These are phyloP conservation scores for Xestia sexstrigata DNA, from an alignment of 2,888 invertebrate genomes.

Conservation along the genomic window DNA sequence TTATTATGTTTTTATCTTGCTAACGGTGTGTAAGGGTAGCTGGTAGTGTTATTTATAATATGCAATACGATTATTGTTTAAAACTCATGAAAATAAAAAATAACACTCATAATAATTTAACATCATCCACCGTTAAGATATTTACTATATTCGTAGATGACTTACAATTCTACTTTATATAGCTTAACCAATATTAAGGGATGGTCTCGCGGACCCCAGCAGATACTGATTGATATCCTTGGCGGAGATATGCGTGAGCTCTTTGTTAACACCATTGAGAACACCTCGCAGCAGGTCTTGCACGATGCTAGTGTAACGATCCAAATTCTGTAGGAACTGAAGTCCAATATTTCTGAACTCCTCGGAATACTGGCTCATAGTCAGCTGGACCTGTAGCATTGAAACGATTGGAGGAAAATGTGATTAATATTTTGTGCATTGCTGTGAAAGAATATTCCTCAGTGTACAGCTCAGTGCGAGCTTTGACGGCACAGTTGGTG, in stretches of 20 bases:
- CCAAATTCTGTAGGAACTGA: slow-evolving; percentile 28
- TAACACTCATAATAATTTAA: neutral
- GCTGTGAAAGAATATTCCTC: neutral
- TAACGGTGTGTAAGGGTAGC: neutral
- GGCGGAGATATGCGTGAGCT: slow-evolving; percentile 29
- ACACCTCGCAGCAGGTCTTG: slow-evolving; percentile 34
- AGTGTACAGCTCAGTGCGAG: neutral
- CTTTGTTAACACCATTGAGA: slow-evolving; percentile 33
- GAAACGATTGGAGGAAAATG: neutral
- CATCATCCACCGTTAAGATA: slow-evolving; percentile 23
- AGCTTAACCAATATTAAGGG: slow-evolving; percentile 16
- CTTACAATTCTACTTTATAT: slow-evolving; percentile 3
- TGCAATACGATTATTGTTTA: neutral
- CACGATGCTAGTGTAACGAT: slow-evolving; percentile 26
- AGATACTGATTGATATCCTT: slow-evolving; percentile 47
- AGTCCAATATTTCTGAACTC: slow-evolving; percentile 21
- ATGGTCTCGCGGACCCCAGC: slow-evolving; percentile 27
- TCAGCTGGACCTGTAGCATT: slow-evolving; percentile 16
- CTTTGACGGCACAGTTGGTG: neutral
- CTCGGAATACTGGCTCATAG: slow-evolving; percentile 26
- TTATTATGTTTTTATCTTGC: neutral
- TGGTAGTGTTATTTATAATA: neutral
- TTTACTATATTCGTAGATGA: slow-evolving; percentile 25
- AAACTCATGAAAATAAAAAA: slow-evolving; percentile 19
- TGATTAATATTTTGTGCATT: neutral